Evolutionary conservation across 2,888 invertebrate genomes (phyloP), one percentile per base, ranked within the genome.

Genomic region (Aphodius granarius): DNA sequence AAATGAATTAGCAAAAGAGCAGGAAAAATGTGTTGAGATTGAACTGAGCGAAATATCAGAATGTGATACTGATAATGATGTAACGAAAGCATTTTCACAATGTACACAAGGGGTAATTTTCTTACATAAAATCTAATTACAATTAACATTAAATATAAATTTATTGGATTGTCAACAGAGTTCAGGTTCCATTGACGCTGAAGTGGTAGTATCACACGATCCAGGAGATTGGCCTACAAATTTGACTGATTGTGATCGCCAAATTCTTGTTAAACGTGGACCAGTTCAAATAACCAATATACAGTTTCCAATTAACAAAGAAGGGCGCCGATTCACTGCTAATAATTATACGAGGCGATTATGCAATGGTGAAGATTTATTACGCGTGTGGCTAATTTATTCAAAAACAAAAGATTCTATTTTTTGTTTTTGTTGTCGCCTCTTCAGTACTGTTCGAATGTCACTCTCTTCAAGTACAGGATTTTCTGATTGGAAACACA

Each of bases 281-380:
- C 65, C 65, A 65, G 65, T 65, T 16, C 65, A 65, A 65, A 65
- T 65, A 2, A 3, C 16, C 1, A 65, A 65, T 65, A 18, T 1
- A 18, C 15, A 65, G 17, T 65, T 65, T 65, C 1, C 65, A 18
- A 19, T 65, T 6, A 65, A 65, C 3, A 65, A 65, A 0, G 19
- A 65, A 65, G 65, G 65, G 16, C 16, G 65, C 16, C 65, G 19
- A 65, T 65, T 65, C 19, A 18, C 65, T 18, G 73, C 76, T 72
- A 71, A 73, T 73, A 72, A 71, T 75, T 78, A 78, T 75, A 77
- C 68, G 63, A 72, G 75, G 75, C 76, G 72, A 72, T 76, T 78
- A 73, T 74, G 65, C 64, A 77, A 76, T 43, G 75, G 76, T 62
- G 76, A 77, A 71, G 70, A 74, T 73, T 68, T 77, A 66, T 18